Evolutionary conservation across 1,140 invertebrate species (phyloP).

Genomic region (Antheraea mylitta): DNA sequence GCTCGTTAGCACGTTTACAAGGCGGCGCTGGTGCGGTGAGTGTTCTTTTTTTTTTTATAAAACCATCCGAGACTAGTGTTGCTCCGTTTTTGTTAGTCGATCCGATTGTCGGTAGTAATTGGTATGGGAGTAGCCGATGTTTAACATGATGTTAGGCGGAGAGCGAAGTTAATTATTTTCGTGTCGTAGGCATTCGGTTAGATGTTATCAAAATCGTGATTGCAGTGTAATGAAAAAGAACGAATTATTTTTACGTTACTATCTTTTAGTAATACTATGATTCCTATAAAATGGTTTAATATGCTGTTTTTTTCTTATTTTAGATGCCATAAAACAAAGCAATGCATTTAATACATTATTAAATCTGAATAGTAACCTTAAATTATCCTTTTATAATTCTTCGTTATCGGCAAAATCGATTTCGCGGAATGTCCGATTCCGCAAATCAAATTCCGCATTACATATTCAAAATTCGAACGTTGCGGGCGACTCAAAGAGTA

Average conservation of each 20-base stretch:
- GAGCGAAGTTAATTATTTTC: constrained; percentile 73
- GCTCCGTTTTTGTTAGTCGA: constrained; percentile 52
- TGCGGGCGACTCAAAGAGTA: constrained; percentile 52
- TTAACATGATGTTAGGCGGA: constrained; percentile 67
- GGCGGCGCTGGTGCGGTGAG: constrained; percentile 20
- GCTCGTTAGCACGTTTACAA: constrained; percentile 60
- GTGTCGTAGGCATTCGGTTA: constrained; percentile 62
- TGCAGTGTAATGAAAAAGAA: constrained; percentile 51
- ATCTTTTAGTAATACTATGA: background rate
- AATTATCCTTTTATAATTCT: constrained; percentile 39
- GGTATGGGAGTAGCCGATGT: constrained; percentile 68
- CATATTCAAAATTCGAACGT: constrained; percentile 43
- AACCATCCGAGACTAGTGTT: constrained; percentile 53
- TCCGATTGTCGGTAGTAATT: constrained; percentile 68
- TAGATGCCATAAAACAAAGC: no score
- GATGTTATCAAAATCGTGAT: constrained; percentile 64
- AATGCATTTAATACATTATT: background rate
- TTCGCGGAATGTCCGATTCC: constrained; percentile 61
- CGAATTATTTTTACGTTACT: constrained; percentile 41
- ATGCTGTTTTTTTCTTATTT: no score
- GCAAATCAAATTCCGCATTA: constrained; percentile 63
- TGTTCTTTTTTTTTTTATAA: constrained; percentile 44
- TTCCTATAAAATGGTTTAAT: background rate
- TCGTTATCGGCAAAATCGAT: constrained; percentile 48
- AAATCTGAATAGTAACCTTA: background rate